Conservation (phyloP, 2,113 vertebrate genomes). For the Excalfactoria chinensis region DNA sequence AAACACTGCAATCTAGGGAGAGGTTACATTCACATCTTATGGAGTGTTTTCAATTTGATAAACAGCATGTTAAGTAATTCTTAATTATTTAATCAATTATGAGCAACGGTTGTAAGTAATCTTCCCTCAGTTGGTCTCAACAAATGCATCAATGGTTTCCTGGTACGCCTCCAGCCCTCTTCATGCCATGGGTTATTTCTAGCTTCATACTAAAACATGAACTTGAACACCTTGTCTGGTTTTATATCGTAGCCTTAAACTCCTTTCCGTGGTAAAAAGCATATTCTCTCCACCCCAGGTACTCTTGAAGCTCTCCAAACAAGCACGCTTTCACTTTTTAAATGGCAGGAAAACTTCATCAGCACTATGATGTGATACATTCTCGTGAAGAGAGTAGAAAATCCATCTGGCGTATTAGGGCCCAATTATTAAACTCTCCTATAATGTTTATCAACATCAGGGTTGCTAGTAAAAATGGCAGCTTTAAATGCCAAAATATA, state of each 20-base stretch:
- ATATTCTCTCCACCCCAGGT: neutral
- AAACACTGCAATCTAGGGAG: neutral
- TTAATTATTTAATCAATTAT: neutral
- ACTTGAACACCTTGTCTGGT: neutral
- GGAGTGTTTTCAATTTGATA: neutral
- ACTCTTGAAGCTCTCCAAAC: neutral
- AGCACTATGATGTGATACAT: neutral
- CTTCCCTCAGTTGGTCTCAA: neutral
- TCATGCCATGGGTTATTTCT: neutral
- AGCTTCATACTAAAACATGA: neutral
- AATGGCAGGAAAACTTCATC: neutral
- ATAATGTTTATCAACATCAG: conserved; percentile 36
- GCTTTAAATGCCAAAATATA: conserved; percentile 34
- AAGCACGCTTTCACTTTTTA: neutral
- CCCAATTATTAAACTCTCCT: neutral
- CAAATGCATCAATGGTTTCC: accelerated
- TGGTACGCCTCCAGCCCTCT: neutral
- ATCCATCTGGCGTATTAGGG: conserved; percentile 9
- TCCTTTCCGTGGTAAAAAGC: neutral
- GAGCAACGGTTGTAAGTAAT: neutral
- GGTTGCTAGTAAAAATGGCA: conserved; percentile 23
- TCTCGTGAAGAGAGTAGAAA: neutral
- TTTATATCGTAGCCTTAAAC: neutral
- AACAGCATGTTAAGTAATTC: neutral
- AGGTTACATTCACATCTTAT: neutral